phyloP scores from a whole-genome alignment of 2,113 vertebrate genomes.

The Oenanthe melanoleuca region DNA sequence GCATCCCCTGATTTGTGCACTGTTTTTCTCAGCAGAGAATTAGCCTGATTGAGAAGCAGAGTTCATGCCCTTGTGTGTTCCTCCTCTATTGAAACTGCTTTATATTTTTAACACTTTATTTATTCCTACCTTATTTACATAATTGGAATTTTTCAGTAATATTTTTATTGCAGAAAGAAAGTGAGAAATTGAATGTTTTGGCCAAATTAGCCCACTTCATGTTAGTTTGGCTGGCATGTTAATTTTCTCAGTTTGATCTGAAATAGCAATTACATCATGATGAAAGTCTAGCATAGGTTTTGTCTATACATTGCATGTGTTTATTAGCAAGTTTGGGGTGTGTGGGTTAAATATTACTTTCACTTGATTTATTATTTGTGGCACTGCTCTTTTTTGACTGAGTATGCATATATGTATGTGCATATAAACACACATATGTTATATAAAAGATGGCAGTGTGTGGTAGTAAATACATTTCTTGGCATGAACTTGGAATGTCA shows the following conservation, averaged over 20 bases:
- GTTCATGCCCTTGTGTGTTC: background rate
- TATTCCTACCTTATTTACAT: constrained; percentile 12
- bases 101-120: background rate
- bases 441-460: constrained; percentile 46
- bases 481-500: constrained; percentile 41
- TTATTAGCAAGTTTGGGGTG: constrained; percentile 36
- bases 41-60: background rate
- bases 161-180: constrained; percentile 39
- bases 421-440: constrained; percentile 12
- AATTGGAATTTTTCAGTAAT: constrained; percentile 27
- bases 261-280: constrained; percentile 55
- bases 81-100: background rate
- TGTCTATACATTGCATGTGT: constrained; percentile 12
- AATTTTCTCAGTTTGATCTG: constrained; percentile 59
- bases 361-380: constrained; percentile 64
- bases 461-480: constrained; percentile 57
- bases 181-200: constrained; percentile 49
- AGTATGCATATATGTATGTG: background rate
- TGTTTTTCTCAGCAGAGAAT: background rate
- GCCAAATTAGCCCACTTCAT: constrained; percentile 50
- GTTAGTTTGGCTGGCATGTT: constrained; percentile 47
- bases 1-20: rapidly evolving
- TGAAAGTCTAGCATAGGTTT: constrained; percentile 58
- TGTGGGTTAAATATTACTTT: background rate
- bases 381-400: constrained; percentile 48